phyloP scores from a whole-genome alignment of 2,797 vertebrate species.

The Eleutherodactylus coqui region DNA sequence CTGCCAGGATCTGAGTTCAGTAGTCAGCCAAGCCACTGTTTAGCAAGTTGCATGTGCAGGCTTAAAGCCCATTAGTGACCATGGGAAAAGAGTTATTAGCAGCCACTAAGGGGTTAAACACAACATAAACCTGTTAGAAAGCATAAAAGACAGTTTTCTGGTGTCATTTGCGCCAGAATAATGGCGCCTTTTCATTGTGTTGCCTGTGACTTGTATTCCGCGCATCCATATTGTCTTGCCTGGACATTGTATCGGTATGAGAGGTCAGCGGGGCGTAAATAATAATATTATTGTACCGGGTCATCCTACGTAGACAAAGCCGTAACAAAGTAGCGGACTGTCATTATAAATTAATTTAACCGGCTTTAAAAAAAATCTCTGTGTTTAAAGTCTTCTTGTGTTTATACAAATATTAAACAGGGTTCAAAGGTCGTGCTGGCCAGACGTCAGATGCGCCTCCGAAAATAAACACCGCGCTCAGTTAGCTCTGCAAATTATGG shows the following conservation, averaged over 20 bases:
- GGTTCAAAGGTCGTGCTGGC: conserved; percentile 63
- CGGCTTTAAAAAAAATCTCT: conserved; percentile 21
- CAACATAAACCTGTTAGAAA: too few species aligned
- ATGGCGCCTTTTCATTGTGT: too few species aligned
- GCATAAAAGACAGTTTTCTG: too few species aligned
- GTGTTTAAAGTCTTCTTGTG: conserved; percentile 51
- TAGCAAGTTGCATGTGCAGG: too few species aligned
- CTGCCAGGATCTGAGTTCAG: too few species aligned
- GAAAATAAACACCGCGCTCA: conserved; percentile 60
- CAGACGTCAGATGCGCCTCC: conserved; percentile 58
- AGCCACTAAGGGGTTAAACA: too few species aligned
- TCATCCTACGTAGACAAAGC: background rate
- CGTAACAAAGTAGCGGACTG: conserved; percentile 20
- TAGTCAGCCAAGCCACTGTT: too few species aligned
- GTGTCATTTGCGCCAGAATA: too few species aligned
- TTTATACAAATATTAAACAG: conserved; percentile 62
- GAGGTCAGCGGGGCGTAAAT: background rate
- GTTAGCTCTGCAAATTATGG: conserved; percentile 61
- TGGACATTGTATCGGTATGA: background rate
- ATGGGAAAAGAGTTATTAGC: too few species aligned
- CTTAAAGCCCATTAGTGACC: too few species aligned
- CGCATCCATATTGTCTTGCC: too few species aligned
- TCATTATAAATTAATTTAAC: conserved; percentile 43
- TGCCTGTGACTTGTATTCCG: background rate
- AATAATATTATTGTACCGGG: background rate